Evolutionary conservation across 2,797 vertebrate genomes (phyloP).

Genomic region (Pipistrellus pipistrellus): DNA sequence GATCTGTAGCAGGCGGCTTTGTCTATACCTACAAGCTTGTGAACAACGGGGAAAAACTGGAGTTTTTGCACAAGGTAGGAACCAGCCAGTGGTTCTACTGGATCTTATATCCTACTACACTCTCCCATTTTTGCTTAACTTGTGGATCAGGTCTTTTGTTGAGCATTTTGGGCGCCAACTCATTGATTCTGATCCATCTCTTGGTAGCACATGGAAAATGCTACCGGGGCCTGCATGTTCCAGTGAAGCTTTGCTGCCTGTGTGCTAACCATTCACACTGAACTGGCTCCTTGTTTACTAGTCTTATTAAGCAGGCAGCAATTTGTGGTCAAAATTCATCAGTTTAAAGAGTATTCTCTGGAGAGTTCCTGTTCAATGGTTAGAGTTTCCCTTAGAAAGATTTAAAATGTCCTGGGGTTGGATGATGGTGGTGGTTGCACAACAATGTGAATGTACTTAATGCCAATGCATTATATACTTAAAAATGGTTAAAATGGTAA

Average conservation of each 20-base stretch:
- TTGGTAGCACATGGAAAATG: neutral
- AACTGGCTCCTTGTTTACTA: neutral
- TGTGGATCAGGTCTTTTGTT: conserved; percentile 21
- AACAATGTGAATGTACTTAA: neutral
- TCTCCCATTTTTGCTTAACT: neutral
- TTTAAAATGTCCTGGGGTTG: neutral
- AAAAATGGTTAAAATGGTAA: neutral
- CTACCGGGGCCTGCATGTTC: neutral
- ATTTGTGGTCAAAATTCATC: conserved; percentile 20
- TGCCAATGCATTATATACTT: neutral
- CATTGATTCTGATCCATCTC: neutral
- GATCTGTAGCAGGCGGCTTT: conserved; percentile 95
- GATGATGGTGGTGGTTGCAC: neutral
- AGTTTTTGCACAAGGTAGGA: conserved; percentile 98
- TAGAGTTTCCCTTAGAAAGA: conserved; percentile 18
- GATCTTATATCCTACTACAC: neutral
- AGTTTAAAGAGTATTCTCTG: conserved; percentile 36
- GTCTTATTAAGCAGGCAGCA: conserved; percentile 49
- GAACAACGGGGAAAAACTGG: conserved; percentile 95
- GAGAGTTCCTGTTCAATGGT: neutral
- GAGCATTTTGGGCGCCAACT: neutral
- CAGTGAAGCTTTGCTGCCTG: neutral
- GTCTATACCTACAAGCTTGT: conserved; percentile 97
- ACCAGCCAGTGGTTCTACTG: neutral
- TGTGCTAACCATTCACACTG: neutral